These are phyloP conservation scores for Numenius phaeopus DNA, from an alignment of 2,797 vertebrate species.

Conservation along the genomic window DNA sequence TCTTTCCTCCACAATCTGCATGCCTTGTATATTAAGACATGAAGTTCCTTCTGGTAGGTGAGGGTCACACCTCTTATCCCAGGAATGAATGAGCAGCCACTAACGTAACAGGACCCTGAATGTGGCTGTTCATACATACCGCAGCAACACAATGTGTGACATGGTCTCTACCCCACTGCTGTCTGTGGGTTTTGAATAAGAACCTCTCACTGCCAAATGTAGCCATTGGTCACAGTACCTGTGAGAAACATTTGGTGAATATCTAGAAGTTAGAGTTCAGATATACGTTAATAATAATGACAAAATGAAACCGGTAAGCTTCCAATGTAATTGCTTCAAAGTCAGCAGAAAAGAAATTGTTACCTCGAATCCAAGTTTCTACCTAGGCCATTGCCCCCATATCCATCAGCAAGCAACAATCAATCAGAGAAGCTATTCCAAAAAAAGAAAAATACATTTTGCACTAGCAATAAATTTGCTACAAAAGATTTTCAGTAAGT, in stretches of 20 bases:
- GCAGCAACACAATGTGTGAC: background rate
- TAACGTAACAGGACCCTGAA: background rate
- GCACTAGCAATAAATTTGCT: background rate
- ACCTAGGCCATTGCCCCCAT: background rate
- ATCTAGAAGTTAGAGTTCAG: background rate
- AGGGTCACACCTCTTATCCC: background rate
- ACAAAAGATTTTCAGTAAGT: conserved; percentile 33
- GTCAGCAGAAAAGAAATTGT: background rate
- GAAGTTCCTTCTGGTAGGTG: background rate
- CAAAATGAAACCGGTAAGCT: background rate
- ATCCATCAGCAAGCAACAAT: background rate
- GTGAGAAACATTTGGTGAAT: background rate
- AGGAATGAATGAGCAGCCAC: background rate
- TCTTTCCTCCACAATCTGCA: background rate
- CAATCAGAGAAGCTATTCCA: background rate
- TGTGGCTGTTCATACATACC: background rate
- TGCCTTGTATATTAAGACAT: background rate
- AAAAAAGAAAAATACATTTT: conserved; percentile 9
- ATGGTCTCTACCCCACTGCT: background rate
- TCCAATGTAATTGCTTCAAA: background rate
- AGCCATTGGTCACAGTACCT: background rate
- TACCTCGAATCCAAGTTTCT: background rate
- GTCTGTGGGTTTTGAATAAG: background rate
- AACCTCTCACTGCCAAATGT: background rate
- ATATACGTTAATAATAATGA: background rate